Evolutionary conservation across 2,113 vertebrate species (phyloP).

Genomic region (Pelodiscus sinensis): DNA sequence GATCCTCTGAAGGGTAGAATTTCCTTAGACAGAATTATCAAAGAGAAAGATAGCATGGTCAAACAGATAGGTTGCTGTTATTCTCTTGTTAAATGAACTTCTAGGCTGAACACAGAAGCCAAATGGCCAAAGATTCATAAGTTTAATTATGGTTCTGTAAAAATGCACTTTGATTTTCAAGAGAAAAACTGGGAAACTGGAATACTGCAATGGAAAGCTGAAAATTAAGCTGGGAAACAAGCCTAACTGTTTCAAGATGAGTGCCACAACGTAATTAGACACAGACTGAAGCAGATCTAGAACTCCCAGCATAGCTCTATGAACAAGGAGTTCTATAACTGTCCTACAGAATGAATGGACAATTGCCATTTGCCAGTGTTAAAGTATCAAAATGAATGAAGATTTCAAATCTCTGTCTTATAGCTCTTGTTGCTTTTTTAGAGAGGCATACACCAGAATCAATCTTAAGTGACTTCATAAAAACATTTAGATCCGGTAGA

Average conservation of each 20-base stretch:
- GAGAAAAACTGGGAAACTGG: neutral
- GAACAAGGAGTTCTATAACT: neutral
- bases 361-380: neutral
- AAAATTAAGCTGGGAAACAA: neutral
- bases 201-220: too few relatives aligned
- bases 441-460: neutral
- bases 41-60: neutral
- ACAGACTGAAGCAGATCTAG: neutral
- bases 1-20: neutral
- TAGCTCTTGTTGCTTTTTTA: neutral
- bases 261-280: neutral
- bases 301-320: neutral
- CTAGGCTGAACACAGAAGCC: accelerated
- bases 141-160: neutral
- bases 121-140: neutral
- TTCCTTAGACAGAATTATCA: neutral
- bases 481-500: neutral
- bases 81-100: accelerated
- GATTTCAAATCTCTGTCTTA: neutral
- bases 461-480: accelerated
- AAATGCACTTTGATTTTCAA: neutral
- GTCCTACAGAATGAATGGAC: neutral
- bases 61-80: neutral
- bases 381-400: neutral
- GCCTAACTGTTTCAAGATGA: neutral